Evolutionary conservation across 2,888 invertebrate species (phyloP), one percentile per base, ranked within the genome.

Genomic region (Oligia latruncula): DNA sequence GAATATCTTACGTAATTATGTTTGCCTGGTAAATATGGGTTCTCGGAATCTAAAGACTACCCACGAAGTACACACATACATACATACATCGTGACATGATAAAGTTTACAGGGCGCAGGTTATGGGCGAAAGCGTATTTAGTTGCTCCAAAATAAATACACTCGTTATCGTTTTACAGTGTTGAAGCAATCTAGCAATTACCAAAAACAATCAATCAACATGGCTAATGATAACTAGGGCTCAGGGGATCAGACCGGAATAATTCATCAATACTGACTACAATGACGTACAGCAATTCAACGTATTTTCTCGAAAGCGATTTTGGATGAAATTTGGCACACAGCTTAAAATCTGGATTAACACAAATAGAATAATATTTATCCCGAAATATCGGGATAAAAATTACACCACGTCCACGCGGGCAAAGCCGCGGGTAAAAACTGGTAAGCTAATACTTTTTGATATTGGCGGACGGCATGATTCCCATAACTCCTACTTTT

Each of bases 1-100:
- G 73, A 81, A 85, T 87, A 87, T 84, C 77, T 85, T 70, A 58
- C 70, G 58, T 84, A 81, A 87, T 88, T 87, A 88, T 88, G 83
- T 83, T 88, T 80, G 78, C 85, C 68, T 74, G 73, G 86, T 87
- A 83, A 83, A 85, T 87, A 82, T 76, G 75, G 60, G 78, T 66
- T 70, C 77, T 62, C n/a, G 11, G 71, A 80, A 84, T 87, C 74
- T 78, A 75, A 78, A 83, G 74, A 83, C 80, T 78, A 80, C 73
- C 55, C 65, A 71, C 66, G n/a, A 60, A 49, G 43, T 17, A 67
- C 71, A 85, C 72, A 82, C 58, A 75, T 46, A 62, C 60, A 67
- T 55, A 62, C 60, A 67, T 58, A 64, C 49, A 81, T 43, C 43
- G 58, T 60, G 66, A 35, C 68, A 43, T 71, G 70, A 62, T 84